Percentiles rank a stretch among this genome's conserved stretches.
Evolutionary conservation across 2,113 vertebrate genomes (phyloP).

Genomic region (Rhizomys pruinosus): DNA sequence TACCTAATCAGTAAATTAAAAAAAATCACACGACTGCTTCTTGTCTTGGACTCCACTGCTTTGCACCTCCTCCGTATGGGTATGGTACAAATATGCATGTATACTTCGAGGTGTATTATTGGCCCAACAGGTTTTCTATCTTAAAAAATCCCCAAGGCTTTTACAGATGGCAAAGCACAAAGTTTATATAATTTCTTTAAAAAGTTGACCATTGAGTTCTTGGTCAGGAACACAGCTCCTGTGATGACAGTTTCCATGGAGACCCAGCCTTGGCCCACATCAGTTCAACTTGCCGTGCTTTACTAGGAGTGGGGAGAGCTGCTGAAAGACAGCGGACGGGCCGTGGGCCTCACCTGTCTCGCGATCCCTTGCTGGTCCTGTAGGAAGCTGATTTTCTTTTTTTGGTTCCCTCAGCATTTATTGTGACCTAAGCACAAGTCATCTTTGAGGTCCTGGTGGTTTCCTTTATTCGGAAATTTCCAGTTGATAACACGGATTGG

Average conservation of each 20-base stretch:
- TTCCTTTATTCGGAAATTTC: constrained; percentile 44
- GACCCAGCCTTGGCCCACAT: constrained; percentile 51
- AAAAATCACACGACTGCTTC: constrained; percentile 1
- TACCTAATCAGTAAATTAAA: constrained; percentile 41
- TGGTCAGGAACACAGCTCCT: constrained; percentile 65
- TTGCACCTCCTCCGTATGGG: neutral
- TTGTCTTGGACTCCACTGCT: constrained; percentile 22
- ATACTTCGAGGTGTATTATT: neutral
- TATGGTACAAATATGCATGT: neutral
- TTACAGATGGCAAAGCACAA: constrained; percentile 8
- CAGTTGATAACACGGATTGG: neutral
- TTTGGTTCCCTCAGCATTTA: constrained; percentile 15
- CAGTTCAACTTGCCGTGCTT: constrained; percentile 37
- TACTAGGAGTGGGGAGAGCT: constrained; percentile 62
- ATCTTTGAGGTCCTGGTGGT: constrained; percentile 35
- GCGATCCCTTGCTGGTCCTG: neutral
- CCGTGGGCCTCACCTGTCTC: neutral
- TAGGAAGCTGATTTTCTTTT: constrained; percentile 42
- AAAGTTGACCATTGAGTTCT: constrained; percentile 65
- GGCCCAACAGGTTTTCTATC: constrained; percentile 4
- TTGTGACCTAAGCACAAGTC: constrained; percentile 51
- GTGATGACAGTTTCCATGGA: constrained; percentile 72
- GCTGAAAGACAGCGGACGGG: neutral
- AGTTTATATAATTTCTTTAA: constrained; percentile 61
- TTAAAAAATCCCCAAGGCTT: constrained; percentile 14